phyloP scores from a whole-genome alignment of 2,797 vertebrate species.

The Oreochromis mossambicus region DNA sequence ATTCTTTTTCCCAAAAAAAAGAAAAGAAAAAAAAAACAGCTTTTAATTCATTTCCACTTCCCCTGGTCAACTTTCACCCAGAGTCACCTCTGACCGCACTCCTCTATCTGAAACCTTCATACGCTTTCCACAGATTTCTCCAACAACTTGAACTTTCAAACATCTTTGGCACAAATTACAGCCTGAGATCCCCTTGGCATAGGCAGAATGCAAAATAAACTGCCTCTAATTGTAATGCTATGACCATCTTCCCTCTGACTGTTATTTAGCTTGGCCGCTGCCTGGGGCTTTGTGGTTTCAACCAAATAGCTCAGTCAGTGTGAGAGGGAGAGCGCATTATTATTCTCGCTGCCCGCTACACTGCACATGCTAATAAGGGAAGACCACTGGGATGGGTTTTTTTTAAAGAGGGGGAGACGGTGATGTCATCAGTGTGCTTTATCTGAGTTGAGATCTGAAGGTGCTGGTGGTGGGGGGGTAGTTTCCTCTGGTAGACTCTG shows the following conservation, averaged over 20 bases:
- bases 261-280: conserved; percentile 72
- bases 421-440: conserved; percentile 72
- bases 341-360: conserved; percentile 57
- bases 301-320: conserved; percentile 52
- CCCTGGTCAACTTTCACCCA: conserved; percentile 17
- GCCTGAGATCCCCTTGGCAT: conserved; percentile 47
- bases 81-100: conserved; percentile 32
- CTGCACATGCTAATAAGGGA: conserved; percentile 73
- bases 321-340: conserved; percentile 62
- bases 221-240: conserved; percentile 63
- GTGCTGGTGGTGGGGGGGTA: neutral
- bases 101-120: conserved; percentile 4
- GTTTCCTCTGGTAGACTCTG: conserved; percentile 64
- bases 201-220: conserved; percentile 53
- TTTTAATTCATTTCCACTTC: conserved; percentile 29
- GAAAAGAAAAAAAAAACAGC: neutral
- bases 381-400: conserved; percentile 49
- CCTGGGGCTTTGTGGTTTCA: conserved; percentile 55
- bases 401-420: conserved; percentile 12
- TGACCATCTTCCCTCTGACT: conserved; percentile 62
- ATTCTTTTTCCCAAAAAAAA: neutral
- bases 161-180: conserved; percentile 58
- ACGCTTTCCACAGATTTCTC: conserved; percentile 47
- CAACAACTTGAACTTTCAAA: conserved; percentile 44
- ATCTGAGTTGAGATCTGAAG: conserved; percentile 64